These are phyloP conservation scores for Rotaria socialis DNA, from an alignment of 2,888 invertebrate species.

Conservation along the genomic window DNA sequence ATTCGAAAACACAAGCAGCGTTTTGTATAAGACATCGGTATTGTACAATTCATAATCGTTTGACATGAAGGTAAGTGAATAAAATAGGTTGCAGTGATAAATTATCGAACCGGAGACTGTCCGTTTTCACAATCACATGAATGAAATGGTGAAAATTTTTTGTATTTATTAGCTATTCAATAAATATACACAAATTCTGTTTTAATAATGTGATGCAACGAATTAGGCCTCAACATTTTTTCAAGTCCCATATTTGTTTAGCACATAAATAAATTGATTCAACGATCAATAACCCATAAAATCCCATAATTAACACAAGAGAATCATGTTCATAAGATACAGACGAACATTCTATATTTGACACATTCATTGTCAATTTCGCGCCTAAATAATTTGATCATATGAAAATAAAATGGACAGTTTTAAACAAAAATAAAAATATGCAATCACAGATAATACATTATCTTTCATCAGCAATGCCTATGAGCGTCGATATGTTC, in stretches of 20 bases:
- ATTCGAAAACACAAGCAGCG: neutral
- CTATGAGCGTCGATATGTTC: neutral
- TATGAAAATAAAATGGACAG: neutral
- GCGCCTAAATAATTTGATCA: neutral
- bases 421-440: neutral
- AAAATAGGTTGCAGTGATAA: too few species aligned
- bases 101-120: too few species aligned
- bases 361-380: neutral
- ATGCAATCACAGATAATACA: too few species aligned
- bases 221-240: neutral
- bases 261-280: neutral
- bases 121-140: too few species aligned
- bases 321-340: neutral
- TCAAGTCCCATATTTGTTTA: neutral
- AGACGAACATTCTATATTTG: neutral
- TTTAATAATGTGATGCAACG: too few species aligned
- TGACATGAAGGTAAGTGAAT: too few species aligned
- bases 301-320: neutral
- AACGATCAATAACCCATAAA: conserved; percentile 12
- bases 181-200: too few species aligned
- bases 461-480: neutral
- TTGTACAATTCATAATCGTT: too few species aligned
- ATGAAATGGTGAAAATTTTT: too few species aligned
- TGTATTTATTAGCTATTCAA: too few species aligned
- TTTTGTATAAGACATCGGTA: too few species aligned